A percentile compares a stretch with the other conserved stretches of the same genome.
These are phyloP conservation scores for Cantharis rustica DNA, from an alignment of 2,888 invertebrate genomes.

Conservation along the genomic window DNA sequence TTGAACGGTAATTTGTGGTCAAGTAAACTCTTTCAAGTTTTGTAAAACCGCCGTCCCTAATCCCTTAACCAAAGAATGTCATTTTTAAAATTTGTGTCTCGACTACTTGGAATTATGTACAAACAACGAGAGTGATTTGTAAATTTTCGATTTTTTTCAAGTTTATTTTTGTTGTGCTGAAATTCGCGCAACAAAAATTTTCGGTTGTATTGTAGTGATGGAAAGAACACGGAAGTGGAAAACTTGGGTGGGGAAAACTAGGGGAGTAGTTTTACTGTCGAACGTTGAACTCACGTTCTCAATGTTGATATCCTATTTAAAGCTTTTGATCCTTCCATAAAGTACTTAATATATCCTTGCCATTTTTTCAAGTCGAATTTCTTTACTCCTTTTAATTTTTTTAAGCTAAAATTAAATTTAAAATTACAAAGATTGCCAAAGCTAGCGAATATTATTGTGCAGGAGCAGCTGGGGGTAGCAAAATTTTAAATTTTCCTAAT, in stretches of 20 bases:
- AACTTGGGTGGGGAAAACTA: slow-evolving; percentile 35
- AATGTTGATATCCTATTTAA: slow-evolving; percentile 53
- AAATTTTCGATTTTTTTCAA: neutral
- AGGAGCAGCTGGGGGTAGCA: neutral
- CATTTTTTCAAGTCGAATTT: slow-evolving; percentile 21
- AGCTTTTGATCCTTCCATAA: slow-evolving; percentile 33
- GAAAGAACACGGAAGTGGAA: slow-evolving; percentile 30
- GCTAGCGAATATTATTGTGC: too few relatives aligned
- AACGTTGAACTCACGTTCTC: slow-evolving; percentile 52
- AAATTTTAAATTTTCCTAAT: neutral
- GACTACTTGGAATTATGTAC: neutral
- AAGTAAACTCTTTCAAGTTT: neutral
- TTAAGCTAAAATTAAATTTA: too few relatives aligned
- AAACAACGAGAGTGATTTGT: neutral
- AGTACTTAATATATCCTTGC: slow-evolving; percentile 3
- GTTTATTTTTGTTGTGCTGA: neutral
- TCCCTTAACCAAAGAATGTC: neutral
- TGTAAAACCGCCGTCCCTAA: neutral
- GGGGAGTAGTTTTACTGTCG: slow-evolving; percentile 51
- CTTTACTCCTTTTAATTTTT: neutral
- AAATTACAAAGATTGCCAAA: too few relatives aligned
- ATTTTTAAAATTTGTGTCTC: neutral
- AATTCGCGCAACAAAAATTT: neutral
- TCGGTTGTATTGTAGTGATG: neutral
- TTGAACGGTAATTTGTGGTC: neutral